Conservation (phyloP, 35 echinoderm and acorn worm genomes). For the Anneissia japonica region DNA sequence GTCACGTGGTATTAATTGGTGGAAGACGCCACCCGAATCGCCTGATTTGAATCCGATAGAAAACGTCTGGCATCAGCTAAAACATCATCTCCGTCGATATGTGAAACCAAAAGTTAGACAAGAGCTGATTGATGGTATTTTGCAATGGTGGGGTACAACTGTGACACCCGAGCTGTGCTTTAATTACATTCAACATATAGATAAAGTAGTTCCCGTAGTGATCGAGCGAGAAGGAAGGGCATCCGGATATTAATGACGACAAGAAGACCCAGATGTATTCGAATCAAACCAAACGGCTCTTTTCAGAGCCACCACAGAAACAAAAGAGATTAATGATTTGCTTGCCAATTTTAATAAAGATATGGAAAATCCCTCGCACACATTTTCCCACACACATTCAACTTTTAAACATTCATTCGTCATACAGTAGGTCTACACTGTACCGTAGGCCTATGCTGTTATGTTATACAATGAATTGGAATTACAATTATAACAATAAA, state of each 20-base stretch:
- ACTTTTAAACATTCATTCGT: no score
- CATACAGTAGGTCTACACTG: no score
- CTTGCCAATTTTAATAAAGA: no score
- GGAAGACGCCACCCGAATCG: conserved; percentile 40
- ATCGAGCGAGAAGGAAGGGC: conserved; percentile 30
- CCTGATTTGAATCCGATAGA: conserved; percentile 63
- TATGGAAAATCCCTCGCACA: no score
- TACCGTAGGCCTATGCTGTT: no score
- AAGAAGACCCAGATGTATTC: no score
- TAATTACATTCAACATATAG: conserved; percentile 56
- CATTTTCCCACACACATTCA: no score
- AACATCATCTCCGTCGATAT: background rate
- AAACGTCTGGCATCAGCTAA: conserved; percentile 45
- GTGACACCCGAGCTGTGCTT: conserved; percentile 32
- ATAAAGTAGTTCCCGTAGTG: conserved; percentile 50
- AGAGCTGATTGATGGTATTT: conserved; percentile 24
- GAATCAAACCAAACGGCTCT: background rate
- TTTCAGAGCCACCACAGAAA: background rate
- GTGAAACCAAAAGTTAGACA: conserved; percentile 14
- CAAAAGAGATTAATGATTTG: background rate
- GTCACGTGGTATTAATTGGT: conserved; percentile 26
- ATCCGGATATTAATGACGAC: conserved; percentile 25
- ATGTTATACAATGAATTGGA: no score
- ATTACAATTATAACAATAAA: no score
- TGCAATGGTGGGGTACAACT: conserved; percentile 27